These are phyloP conservation scores for Apomyelois bistriatella DNA, from an alignment of 2,888 invertebrate genomes.

Conservation along the genomic window DNA sequence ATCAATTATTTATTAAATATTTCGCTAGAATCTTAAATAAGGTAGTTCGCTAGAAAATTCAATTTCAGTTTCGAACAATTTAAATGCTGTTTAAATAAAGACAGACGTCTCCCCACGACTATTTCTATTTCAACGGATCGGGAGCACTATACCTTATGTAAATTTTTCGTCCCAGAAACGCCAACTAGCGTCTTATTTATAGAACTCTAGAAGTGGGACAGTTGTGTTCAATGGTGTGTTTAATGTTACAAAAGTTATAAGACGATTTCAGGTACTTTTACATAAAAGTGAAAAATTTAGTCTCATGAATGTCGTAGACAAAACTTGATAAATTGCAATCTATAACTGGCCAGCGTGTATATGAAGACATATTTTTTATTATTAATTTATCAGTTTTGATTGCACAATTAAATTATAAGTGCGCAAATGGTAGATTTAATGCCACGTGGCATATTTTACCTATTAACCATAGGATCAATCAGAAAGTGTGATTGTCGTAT, in stretches of 20 bases:
- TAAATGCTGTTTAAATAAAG: constrained; percentile 8
- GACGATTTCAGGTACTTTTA: background rate
- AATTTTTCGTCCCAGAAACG: constrained; percentile 11
- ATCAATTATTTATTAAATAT: no score
- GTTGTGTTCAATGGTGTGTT: background rate
- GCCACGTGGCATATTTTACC: no score
- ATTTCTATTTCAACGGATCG: background rate
- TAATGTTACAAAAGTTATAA: background rate
- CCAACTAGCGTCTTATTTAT: constrained; percentile 8
- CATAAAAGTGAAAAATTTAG: background rate
- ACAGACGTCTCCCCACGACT: background rate
- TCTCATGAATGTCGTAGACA: background rate
- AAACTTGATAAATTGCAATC: no score
- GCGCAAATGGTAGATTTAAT: no score
- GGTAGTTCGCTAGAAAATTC: background rate
- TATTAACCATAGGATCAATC: no score
- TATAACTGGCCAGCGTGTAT: no score
- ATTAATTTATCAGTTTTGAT: no score
- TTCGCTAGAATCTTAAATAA: background rate
- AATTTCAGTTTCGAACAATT: background rate
- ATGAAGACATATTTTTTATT: no score
- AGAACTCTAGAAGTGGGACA: constrained; percentile 6
- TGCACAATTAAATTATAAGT: no score
- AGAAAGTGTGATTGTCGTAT: no score
- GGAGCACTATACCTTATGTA: constrained; percentile 7